Base-by-base conservation (phyloP, 2,888 invertebrate species). In the Volucella inflata region DNA sequence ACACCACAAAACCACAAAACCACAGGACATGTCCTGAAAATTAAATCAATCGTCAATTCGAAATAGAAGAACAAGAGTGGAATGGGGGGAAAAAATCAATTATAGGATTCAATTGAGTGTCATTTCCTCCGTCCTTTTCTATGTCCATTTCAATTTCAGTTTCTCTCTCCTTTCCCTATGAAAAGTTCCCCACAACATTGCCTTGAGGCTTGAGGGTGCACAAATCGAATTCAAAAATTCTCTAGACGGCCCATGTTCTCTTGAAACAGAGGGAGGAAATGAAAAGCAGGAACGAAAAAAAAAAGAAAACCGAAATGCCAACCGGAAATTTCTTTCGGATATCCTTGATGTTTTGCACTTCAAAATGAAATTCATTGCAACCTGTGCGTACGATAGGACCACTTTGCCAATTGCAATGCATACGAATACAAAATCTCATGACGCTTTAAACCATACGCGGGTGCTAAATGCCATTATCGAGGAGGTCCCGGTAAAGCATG, bases 311-410 rank as follows among this genome's bases (percentile, higher is more conserved):
- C 67, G 42, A 14, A 76, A 60, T 42, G 44, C 36, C 51, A 46
- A 68, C 60, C 44, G 77, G 76, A 77, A 77, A 77, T 68, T 68
- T 68, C 68, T 17, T 51, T 30, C 59, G 68, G 77, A 77, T 70
- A 57, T 77, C 68, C 55, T 70, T 70, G 55, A 70, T 77, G 77
- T 77, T 77, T 77, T 62, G 68, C 60, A 55, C 62, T 62, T 51
- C 40, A 59, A 59, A 75, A 51, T 48, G 21, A 53, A 62, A 77
- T 77, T 62, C 77, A 70, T 70, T 68, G 51, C 53, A 55, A 62
- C 53, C 44, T 62, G 46, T 62, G 51, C 50, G 46, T 36, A 30
- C 50, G 67, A 68, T 60, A 51, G 76, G 51, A 51, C 30, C 57
- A 57, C 55, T 65, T 62, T 21, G n/a, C 53, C 57, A n/a, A 42